A percentile compares a stretch with the other conserved stretches of the same genome.
phyloP scores from a whole-genome alignment of 2,113 vertebrate genomes.

The Poeciliopsis occidentalis region DNA sequence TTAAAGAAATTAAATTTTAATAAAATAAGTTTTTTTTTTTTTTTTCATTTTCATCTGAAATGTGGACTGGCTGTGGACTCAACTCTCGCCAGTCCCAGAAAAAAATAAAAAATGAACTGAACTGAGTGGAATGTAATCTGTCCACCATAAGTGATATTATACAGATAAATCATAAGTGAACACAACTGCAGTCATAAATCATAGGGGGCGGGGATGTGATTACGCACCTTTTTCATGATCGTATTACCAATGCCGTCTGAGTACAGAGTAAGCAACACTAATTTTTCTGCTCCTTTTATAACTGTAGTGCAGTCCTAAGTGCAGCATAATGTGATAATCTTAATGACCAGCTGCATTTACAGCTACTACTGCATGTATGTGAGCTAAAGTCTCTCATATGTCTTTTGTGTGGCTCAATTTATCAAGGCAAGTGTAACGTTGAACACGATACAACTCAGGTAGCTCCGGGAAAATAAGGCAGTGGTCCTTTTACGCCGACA shows the following conservation, averaged over 20 bases:
- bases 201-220: slow-evolving; percentile 36
- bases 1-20: slow-evolving; percentile 9
- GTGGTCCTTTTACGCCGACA: slow-evolving; percentile 49
- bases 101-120: slow-evolving; percentile 10
- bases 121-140: slow-evolving; percentile 46
- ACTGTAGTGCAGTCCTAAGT: slow-evolving; percentile 35
- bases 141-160: slow-evolving; percentile 20
- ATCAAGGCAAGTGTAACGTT: neutral
- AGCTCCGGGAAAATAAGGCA: slow-evolving; percentile 14
- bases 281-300: slow-evolving; percentile 37
- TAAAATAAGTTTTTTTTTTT: neutral
- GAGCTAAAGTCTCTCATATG: slow-evolving; percentile 6
- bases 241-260: slow-evolving; percentile 46
- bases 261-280: slow-evolving; percentile 31
- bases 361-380: slow-evolving; percentile 19
- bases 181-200: slow-evolving; percentile 53
- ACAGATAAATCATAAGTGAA: slow-evolving; percentile 66
- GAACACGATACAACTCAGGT: slow-evolving; percentile 15
- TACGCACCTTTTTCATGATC: slow-evolving; percentile 49
- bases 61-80: slow-evolving; percentile 9
- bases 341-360: slow-evolving; percentile 31
- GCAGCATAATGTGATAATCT: slow-evolving; percentile 55
- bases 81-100: slow-evolving; percentile 9
- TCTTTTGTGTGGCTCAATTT: neutral
- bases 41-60: neutral